Base-by-base conservation (phyloP, 2,888 invertebrate species). In the Ectemnius cavifrons region DNA sequence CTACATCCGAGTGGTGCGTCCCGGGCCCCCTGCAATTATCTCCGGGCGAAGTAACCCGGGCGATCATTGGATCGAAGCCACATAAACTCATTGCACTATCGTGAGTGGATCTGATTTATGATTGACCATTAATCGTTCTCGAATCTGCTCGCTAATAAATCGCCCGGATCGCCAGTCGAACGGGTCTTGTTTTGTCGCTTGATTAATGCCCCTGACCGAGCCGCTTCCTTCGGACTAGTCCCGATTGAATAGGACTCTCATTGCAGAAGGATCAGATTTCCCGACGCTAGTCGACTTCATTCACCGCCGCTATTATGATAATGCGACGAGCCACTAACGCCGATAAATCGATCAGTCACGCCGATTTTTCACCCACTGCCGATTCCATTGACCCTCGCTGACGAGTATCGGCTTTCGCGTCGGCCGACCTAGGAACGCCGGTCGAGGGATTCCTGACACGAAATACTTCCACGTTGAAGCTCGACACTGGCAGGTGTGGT, bases 401-500 rank as follows among this genome's bases (percentile, higher is more conserved):
- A 62, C 65, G 70, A 70, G 13, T 20, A 27, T 14, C 18, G 58
- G 20, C 20, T 14, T 27, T 61, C 66, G 60, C 61, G 52, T 14
- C 14, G 52, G 8, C 8, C 37, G 37, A 37, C 37, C 37, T 37
- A 37, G 37, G 37, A 37, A 37, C 37, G 37, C 11, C 37, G 47
- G 56, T 23, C 56, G 20, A 23, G 56, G 27, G 52, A 46, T 57
- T 58, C 52, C 62, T 14, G 56, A 37, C 69, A 70, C 61, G 65
- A 73, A 73, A 73, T 70, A 65, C 63, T 60, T 69, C 52, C 52
- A 71, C 71, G 63, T 68, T 77, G 45, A 56, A 63, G 61, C 78
- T 67, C 70, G 77, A 77, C 37, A 6, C 8, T 37, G 11, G 11
- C 77, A 78, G 77, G 77, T 77, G 37, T 37, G 74, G 78, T 78